These are phyloP conservation scores for Nannoperca australis DNA, from an alignment of 2,797 vertebrate genomes.

Conservation along the genomic window DNA sequence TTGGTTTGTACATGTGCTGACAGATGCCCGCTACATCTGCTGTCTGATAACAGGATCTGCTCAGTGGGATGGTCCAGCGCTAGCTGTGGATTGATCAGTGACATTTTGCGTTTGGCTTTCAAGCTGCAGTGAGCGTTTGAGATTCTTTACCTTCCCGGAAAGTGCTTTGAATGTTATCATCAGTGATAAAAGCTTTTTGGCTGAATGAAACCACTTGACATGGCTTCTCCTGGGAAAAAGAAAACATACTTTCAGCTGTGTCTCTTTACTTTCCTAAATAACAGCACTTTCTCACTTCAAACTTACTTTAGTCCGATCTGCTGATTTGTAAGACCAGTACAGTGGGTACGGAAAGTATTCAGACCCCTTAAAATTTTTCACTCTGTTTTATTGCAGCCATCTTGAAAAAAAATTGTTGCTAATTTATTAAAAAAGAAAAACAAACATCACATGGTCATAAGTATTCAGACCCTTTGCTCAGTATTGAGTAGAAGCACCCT, in stretches of 20 bases:
- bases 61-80: constrained; percentile 22
- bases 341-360: too few relatives aligned
- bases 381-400: too few relatives aligned
- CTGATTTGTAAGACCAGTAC: background rate
- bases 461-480: too few relatives aligned
- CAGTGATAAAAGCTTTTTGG: constrained; percentile 32
- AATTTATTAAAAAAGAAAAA: too few relatives aligned
- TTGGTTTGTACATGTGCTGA: constrained; percentile 38
- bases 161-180: constrained; percentile 25
- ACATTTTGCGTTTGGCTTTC: constrained; percentile 11
- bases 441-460: too few relatives aligned
- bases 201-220: background rate
- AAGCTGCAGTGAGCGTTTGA: constrained; percentile 33
- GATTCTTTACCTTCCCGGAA: constrained; percentile 15
- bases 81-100: constrained; percentile 23
- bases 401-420: too few relatives aligned
- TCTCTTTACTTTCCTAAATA: constrained; percentile 7
- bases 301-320: background rate
- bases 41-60: constrained; percentile 46
- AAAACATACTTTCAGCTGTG: background rate
- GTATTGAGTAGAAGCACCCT: too few relatives aligned
- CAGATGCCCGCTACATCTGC: constrained; percentile 53
- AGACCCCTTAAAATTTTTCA: too few relatives aligned
- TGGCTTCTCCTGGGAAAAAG: background rate
- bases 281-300: background rate